Evolutionary conservation across 2,797 vertebrate genomes (phyloP).

Genomic region (Propithecus deckenii): DNA sequence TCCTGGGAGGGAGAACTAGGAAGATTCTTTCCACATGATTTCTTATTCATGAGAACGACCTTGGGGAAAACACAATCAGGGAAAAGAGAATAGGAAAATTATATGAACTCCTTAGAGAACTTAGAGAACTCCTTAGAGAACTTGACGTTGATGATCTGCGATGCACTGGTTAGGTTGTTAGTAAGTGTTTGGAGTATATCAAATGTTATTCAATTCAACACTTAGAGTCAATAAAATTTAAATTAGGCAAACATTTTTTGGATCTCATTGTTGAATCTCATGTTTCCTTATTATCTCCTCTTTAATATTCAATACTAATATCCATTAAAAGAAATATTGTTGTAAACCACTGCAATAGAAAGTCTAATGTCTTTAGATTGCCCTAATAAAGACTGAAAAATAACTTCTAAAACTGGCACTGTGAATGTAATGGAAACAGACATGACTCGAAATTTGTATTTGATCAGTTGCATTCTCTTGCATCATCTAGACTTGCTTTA

Average conservation of each 20-base stretch:
- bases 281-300: slow-evolving; percentile 29
- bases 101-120: slow-evolving; percentile 19
- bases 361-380: background rate
- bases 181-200: slow-evolving; percentile 21
- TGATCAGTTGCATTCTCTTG: slow-evolving; percentile 56
- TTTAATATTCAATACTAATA: slow-evolving; percentile 53
- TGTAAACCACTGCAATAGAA: background rate
- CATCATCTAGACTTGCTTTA: slow-evolving; percentile 48
- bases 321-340: slow-evolving; percentile 24
- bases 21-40: slow-evolving; percentile 61
- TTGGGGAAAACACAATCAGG: slow-evolving; percentile 26
- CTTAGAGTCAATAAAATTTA: slow-evolving; percentile 57
- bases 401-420: background rate
- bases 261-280: slow-evolving; percentile 22
- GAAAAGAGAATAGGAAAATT: slow-evolving; percentile 46
- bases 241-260: slow-evolving; percentile 46
- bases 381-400: slow-evolving; percentile 48
- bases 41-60: background rate
- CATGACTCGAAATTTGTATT: slow-evolving; percentile 46
- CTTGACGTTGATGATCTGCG: background rate
- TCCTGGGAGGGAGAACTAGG: background rate
- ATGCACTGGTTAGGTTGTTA: background rate
- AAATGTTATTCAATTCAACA: slow-evolving; percentile 27
- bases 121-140: background rate
- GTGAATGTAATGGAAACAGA: slow-evolving; percentile 33